A percentile compares a stretch with the other conserved stretches of the same genome.
phyloP scores from a whole-genome alignment of 2,888 invertebrate species.

The Andrena praecox region DNA sequence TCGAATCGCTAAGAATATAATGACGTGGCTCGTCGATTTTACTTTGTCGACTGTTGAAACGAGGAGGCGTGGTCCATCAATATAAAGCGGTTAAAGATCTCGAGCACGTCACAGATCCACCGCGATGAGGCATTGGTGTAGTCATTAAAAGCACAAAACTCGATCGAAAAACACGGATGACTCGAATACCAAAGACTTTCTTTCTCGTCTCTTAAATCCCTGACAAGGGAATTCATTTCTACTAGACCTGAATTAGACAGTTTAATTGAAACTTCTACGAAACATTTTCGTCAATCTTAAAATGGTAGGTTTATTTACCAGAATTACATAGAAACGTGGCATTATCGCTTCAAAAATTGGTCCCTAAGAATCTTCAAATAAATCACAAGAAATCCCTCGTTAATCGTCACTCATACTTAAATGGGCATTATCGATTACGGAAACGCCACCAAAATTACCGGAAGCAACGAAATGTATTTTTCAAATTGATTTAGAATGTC shows the following conservation, averaged over 20 bases:
- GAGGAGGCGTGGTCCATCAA: conserved; percentile 74
- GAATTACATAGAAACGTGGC: too few species aligned
- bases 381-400: too few species aligned
- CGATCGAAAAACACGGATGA: not conserved
- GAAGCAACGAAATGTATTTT: not conserved
- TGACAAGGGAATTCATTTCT: too few species aligned
- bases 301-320: too few species aligned
- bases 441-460: not conserved
- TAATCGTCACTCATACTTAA: not conserved
- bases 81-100: conserved; percentile 63
- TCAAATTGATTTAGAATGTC: not conserved
- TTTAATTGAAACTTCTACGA: too few species aligned
- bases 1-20: conserved; percentile 27
- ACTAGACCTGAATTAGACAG: too few species aligned
- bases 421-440: not conserved
- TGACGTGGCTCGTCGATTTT: conserved; percentile 42
- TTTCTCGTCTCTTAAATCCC: too few species aligned
- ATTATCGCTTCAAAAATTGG: too few species aligned
- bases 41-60: conserved; percentile 55
- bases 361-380: too few species aligned
- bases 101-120: conserved; percentile 45
- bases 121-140: conserved; percentile 35
- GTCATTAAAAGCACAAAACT: not conserved
- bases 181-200: too few species aligned
- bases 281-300: too few species aligned